A percentile compares a stretch with the other conserved stretches of the same genome.
Conservation (phyloP, 2,113 vertebrate genomes). For the Galeopterus variegatus region DNA sequence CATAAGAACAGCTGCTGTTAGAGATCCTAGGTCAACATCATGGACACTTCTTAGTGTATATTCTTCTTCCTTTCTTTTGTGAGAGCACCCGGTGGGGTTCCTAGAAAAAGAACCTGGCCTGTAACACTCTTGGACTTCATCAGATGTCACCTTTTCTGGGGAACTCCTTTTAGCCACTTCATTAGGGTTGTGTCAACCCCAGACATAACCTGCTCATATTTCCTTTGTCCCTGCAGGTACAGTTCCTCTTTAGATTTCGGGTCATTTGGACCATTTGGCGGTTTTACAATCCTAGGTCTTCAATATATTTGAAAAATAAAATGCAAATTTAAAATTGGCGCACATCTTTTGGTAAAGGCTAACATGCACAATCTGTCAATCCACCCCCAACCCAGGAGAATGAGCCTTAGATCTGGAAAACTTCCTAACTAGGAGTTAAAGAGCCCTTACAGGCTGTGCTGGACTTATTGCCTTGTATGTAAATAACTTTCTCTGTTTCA, state of each 20-base stretch:
- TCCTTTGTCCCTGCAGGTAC: not conserved
- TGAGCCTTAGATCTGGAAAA: not conserved
- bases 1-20: not conserved
- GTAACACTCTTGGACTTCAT: not conserved
- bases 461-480: not conserved
- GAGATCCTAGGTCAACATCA: not conserved
- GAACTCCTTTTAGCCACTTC: not conserved
- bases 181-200: not conserved
- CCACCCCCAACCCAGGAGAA: rapidly evolving
- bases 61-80: not conserved
- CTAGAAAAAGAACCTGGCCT: not conserved
- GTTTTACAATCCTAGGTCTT: not conserved
- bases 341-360: not conserved
- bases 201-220: too few species aligned
- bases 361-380: not conserved
- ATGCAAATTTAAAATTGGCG: not conserved
- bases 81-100: not conserved
- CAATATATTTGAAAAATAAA: not conserved
- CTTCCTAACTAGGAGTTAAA: not conserved
- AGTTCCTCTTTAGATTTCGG: not conserved
- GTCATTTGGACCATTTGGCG: not conserved
- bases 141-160: too few species aligned
- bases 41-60: not conserved
- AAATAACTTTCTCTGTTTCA: not conserved
- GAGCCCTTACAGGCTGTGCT: not conserved